Evolutionary conservation across 2,113 vertebrate genomes (phyloP).

Genomic region (Callipepla squamata): DNA sequence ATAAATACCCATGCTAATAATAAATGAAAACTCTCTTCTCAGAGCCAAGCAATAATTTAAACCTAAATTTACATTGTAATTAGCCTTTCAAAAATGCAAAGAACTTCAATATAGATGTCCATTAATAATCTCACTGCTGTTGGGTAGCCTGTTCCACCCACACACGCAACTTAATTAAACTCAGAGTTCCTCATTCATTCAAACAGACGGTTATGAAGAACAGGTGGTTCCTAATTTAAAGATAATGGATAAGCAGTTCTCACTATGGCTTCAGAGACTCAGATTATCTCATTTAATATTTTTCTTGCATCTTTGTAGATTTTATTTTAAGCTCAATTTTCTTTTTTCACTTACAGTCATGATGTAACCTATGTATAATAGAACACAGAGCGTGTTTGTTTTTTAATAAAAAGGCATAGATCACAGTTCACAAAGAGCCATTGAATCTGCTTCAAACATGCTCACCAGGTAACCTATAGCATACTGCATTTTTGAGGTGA

Average conservation of each 20-base stretch:
- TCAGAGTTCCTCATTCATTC: conserved; percentile 71
- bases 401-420: neutral
- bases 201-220: conserved; percentile 71
- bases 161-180: conserved; percentile 82
- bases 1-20: conserved; percentile 49
- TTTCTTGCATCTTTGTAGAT: conserved; percentile 57
- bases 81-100: conserved; percentile 82
- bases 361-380: neutral
- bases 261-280: conserved; percentile 52
- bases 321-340: conserved; percentile 51
- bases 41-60: conserved; percentile 81
- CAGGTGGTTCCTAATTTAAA: conserved; percentile 79
- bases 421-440: neutral
- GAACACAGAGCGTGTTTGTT: neutral
- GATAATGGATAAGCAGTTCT: conserved; percentile 71
- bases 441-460: neutral
- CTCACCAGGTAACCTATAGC: neutral
- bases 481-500: neutral
- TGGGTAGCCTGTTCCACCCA: conserved; percentile 78
- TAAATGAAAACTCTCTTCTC: conserved; percentile 73
- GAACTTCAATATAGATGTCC: conserved; percentile 81
- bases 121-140: conserved; percentile 82
- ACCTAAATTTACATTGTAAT: conserved; percentile 84
- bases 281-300: conserved; percentile 62
- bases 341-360: conserved; percentile 31